These are phyloP conservation scores for Bufotes viridis DNA, from an alignment of 2,797 vertebrate genomes.

Conservation along the genomic window DNA sequence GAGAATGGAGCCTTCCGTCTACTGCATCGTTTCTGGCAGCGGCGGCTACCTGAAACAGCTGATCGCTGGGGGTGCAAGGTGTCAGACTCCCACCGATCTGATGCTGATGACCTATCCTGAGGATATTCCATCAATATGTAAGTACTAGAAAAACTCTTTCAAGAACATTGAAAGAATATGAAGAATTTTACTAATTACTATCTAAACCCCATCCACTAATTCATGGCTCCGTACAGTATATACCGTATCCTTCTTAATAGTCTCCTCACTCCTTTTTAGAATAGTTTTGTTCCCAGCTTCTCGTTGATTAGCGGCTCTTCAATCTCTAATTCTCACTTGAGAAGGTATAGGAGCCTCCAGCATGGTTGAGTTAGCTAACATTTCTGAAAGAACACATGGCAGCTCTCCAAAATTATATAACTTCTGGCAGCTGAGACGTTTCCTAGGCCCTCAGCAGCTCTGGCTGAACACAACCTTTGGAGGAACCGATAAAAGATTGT, in stretches of 20 bases:
- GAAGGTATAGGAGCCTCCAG: slow-evolving; percentile 30
- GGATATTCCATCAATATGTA: too few relatives aligned
- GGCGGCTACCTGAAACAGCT: too few relatives aligned
- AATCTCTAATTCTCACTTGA: slow-evolving; percentile 37
- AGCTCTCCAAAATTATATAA: slow-evolving; percentile 34
- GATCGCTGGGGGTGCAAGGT: too few relatives aligned
- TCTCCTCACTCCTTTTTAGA: neutral
- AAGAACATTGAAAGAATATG: neutral
- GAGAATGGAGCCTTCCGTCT: too few relatives aligned
- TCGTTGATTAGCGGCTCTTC: slow-evolving; percentile 3
- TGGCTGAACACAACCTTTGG: neutral
- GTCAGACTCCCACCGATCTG: too few relatives aligned
- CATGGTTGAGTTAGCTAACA: slow-evolving; percentile 20
- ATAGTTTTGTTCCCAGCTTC: neutral
- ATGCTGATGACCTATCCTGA: too few relatives aligned
- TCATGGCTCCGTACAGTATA: neutral
- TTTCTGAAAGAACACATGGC: slow-evolving; percentile 31
- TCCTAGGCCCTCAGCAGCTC: neutral
- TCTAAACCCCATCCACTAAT: neutral
- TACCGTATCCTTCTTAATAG: neutral
- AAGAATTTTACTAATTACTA: neutral
- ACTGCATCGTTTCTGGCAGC: too few relatives aligned
- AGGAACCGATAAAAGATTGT: slow-evolving; percentile 41
- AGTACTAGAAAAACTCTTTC: neutral
- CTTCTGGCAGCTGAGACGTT: slow-evolving; percentile 38